Evolutionary conservation across 2,888 invertebrate genomes (phyloP).

Genomic region (Lydus trimaculatus): DNA sequence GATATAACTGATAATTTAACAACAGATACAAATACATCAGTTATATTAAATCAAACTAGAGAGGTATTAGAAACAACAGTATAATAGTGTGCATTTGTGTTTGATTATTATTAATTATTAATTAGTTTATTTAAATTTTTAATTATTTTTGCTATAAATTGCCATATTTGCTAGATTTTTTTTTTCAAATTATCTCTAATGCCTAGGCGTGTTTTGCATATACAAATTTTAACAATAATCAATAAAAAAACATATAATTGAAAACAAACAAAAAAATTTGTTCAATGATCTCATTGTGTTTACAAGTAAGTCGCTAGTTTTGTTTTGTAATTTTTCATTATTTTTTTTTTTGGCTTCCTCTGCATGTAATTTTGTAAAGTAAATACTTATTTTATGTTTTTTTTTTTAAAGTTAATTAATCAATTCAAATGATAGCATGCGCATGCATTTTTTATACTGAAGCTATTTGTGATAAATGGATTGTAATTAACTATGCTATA

Average conservation of each 20-base stretch:
- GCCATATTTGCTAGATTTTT: conserved; percentile 1
- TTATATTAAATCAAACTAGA: conserved; percentile 53
- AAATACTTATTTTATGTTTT: conserved; percentile 16
- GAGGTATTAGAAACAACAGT: conserved; percentile 78
- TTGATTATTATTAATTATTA: conserved; percentile 32
- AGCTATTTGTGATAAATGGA: conserved; percentile 8
- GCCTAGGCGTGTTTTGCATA: conserved; percentile 30
- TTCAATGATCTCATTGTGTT: conserved; percentile 33
- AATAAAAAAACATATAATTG: too few species aligned
- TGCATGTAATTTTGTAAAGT: conserved; percentile 20
- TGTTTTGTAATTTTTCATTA: conserved; percentile 17
- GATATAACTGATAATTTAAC: conserved; percentile 57
- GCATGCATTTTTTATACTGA: conserved; percentile 22
- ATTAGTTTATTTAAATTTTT: conserved; percentile 31
- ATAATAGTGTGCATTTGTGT: conserved; percentile 56
- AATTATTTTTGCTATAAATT: conserved; percentile 26
- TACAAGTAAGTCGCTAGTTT: conserved; percentile 27
- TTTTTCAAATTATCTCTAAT: conserved; percentile 26
- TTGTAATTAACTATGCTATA: conserved; percentile 21
- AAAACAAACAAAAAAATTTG: conserved; percentile 22
- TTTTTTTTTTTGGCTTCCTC: conserved; percentile 16
- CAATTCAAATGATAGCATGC: conserved; percentile 17
- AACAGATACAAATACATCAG: conserved; percentile 43
- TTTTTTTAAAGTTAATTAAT: conserved; percentile 14
- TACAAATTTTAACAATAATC: not conserved